Evolutionary conservation across 2,113 vertebrate species (phyloP), one percentile per base, ranked within the genome.

Genomic region (Eidolon helvum): DNA sequence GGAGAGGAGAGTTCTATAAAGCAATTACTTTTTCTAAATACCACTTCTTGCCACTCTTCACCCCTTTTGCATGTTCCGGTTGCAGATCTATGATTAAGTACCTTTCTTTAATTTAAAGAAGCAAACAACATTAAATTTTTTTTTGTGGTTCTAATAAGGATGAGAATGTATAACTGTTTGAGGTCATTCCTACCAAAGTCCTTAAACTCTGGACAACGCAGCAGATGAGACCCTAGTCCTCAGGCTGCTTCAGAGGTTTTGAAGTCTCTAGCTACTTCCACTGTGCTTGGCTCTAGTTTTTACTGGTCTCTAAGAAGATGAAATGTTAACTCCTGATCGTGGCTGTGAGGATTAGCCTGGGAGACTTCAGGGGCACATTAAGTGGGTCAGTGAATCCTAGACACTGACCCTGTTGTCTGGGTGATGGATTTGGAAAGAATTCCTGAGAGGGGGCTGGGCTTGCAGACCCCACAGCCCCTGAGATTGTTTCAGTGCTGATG

Each of bases 311-410:
- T 98, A 96, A 82, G 87, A 97, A 97, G 97, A 96, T 84, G 96
- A 98, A 97, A 98, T 98, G 97, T 98, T 98, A 98, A 98, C 98
- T 98, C 97, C 97, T 98, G 93, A 96, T 98, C 38, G 22, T 68
- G 40, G 89, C 97, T 84, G 92, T 80, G 91, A 95, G 97, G 97
- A 97, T 98, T 97, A 98, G 97, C 97, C 96, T 96, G 97, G 94
- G 97, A 26, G 38, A 96, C 97, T 97, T 98, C 78, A 78, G 98
- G 97, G 98, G 96, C 94, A 94, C 84, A 89, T 91, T 98, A 98
- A 98, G 97, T 97, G 98, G 98, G 98, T 99, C 98, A 98, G 30
- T 98, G 98, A 98, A 94, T 98, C 98, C 98, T 96, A 98, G 98
- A 95, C 93, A 95, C 97, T 97, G 98, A 95, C 92, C 50, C 71